Percentiles rank a stretch among this genome's conserved stretches.
Evolutionary conservation across 1,140 invertebrate species (phyloP).

Genomic region (Odontomachus brunneus): DNA sequence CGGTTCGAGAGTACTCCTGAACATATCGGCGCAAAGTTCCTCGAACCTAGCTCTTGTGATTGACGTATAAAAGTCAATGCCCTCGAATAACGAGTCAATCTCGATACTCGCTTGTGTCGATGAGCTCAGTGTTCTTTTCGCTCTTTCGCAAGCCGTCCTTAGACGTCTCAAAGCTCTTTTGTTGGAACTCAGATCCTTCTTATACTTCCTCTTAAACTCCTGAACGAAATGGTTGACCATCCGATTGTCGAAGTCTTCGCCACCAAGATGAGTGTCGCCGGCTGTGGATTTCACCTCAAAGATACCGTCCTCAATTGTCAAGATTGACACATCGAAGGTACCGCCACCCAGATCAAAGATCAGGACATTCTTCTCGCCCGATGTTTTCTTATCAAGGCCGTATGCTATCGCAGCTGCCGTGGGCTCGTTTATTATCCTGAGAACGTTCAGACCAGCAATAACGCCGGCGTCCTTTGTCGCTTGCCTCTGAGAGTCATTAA

Average conservation of each 20-base stretch:
- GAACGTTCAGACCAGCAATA: constrained; percentile 88
- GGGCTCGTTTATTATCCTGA: constrained; percentile 93
- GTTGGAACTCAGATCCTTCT: constrained; percentile 88
- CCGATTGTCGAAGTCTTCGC: constrained; percentile 92
- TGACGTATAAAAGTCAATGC: constrained; percentile 90
- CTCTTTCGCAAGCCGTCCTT: constrained; percentile 92
- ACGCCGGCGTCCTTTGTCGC: constrained; percentile 91
- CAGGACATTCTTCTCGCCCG: constrained; percentile 81
- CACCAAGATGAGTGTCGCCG: constrained; percentile 92
- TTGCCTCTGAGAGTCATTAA: constrained; percentile 94
- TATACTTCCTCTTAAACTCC: constrained; percentile 90
- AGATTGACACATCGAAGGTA: constrained; percentile 88
- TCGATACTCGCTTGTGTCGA: constrained; percentile 91
- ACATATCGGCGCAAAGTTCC: constrained; percentile 90
- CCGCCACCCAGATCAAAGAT: constrained; percentile 88
- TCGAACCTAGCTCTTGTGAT: constrained; percentile 90
- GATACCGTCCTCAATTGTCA: constrained; percentile 90
- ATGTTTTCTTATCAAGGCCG: constrained; percentile 87
- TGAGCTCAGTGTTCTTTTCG: constrained; percentile 92
- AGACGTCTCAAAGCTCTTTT: constrained; percentile 90
- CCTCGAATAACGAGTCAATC: constrained; percentile 92
- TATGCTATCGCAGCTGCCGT: constrained; percentile 90
- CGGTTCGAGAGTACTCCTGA: constrained; percentile 88
- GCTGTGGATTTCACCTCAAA: constrained; percentile 89
- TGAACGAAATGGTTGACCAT: constrained; percentile 90